These are phyloP conservation scores for Anarrhichthys ocellatus DNA, from an alignment of 2,113 vertebrate genomes.

Conservation along the genomic window DNA sequence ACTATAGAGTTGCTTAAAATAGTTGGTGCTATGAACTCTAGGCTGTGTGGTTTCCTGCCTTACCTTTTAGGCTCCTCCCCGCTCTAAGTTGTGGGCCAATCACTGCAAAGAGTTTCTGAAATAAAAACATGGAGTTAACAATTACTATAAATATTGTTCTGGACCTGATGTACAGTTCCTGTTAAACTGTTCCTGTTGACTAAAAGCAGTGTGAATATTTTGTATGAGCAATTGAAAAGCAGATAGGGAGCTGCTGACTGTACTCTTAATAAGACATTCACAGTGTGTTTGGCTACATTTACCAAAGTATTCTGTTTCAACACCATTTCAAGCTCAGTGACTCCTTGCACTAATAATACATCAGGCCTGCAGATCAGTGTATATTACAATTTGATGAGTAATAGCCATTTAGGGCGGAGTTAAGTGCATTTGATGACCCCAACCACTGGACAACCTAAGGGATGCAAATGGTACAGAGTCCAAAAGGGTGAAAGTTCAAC, in stretches of 20 bases:
- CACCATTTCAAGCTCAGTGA: neutral
- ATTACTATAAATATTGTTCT: neutral
- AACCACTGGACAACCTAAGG: too few species aligned
- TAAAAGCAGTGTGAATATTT: neutral
- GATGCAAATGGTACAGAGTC: too few species aligned
- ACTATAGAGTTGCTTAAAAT: neutral
- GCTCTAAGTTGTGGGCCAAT: conserved; percentile 90
- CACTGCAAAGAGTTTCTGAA: conserved; percentile 95
- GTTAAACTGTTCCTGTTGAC: neutral
- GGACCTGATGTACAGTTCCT: neutral
- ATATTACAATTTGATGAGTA: too few species aligned
- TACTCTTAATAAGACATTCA: neutral
- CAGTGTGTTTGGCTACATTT: neutral
- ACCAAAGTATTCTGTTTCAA: neutral
- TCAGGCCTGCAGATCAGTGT: too few species aligned
- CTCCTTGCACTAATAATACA: too few species aligned
- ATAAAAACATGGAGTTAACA: conserved; percentile 43
- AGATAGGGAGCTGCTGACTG: neutral
- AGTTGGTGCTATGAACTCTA: neutral
- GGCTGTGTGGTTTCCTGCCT: neutral
- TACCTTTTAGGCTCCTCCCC: conserved; percentile 92
- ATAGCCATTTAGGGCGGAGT: too few species aligned
- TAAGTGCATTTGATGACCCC: too few species aligned
- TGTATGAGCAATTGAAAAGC: neutral
- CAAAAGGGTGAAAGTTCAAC: too few species aligned